Conservation (phyloP, 2,797 vertebrate species). For the Megaceryle alcyon region DNA sequence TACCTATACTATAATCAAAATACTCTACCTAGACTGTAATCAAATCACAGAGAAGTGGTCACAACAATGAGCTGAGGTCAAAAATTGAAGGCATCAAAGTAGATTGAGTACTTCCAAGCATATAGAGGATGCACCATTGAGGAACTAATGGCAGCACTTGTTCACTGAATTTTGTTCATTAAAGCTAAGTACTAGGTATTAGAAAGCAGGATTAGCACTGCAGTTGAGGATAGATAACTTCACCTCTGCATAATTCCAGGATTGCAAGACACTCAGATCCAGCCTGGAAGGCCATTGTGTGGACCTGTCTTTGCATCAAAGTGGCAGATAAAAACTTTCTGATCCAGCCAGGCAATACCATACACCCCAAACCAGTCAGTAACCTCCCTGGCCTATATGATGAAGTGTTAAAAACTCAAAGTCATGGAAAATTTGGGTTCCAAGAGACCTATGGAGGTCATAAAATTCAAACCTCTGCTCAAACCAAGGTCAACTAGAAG, state of each 20-base stretch:
- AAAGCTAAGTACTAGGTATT: neutral
- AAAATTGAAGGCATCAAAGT: neutral
- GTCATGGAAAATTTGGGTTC: neutral
- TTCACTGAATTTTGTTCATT: neutral
- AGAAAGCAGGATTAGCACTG: neutral
- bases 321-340: neutral
- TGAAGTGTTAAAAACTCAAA: neutral
- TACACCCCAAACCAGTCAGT: neutral
- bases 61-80: neutral
- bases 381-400: neutral
- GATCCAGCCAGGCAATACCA: neutral
- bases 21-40: neutral
- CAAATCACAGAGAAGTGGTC: neutral
- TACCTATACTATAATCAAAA: no score
- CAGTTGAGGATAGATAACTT: neutral
- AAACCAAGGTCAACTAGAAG: neutral
- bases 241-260: neutral
- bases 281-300: neutral
- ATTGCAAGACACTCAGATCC: neutral
- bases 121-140: neutral
- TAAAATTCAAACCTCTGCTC: neutral
- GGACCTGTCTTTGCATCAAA: neutral
- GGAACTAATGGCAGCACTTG: neutral
- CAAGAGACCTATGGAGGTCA: neutral
- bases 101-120: fast-evolving